phyloP scores from a whole-genome alignment of 2,797 vertebrate genomes.

The Diceros bicornis region DNA sequence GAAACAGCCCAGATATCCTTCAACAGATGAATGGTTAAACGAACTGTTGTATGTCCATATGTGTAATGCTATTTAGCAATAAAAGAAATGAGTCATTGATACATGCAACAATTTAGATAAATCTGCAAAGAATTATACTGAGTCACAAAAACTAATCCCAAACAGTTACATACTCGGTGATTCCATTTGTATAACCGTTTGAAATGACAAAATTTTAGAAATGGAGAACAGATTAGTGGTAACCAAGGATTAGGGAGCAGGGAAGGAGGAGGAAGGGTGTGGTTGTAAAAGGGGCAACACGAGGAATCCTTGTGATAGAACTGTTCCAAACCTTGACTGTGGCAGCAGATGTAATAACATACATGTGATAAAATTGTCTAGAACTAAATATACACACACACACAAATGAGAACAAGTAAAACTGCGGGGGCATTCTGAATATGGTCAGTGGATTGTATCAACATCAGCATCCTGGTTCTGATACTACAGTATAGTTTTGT shows the following conservation, averaged over 20 bases:
- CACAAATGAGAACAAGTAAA: background rate
- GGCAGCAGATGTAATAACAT: background rate
- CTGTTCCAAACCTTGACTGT: background rate
- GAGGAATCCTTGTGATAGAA: background rate
- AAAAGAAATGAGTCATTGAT: background rate
- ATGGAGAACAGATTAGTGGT: background rate
- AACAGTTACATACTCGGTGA: background rate
- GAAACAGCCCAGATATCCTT: background rate
- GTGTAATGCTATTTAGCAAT: background rate
- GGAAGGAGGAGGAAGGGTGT: background rate
- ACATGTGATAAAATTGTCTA: background rate
- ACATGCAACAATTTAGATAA: conserved; percentile 1
- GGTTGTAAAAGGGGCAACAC: background rate
- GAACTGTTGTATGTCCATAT: background rate
- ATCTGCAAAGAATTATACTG: background rate
- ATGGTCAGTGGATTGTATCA: background rate
- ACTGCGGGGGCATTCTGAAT: background rate
- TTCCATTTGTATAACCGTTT: conserved; percentile 15
- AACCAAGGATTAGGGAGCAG: background rate
- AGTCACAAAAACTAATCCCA: background rate
- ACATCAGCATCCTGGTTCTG: background rate
- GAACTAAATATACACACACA: background rate
- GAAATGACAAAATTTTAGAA: conserved; percentile 25
- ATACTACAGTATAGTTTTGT: background rate
- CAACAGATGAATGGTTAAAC: background rate